Base-by-base conservation (phyloP, 1,140 invertebrate genomes). In the Tetranychus urticae region DNA sequence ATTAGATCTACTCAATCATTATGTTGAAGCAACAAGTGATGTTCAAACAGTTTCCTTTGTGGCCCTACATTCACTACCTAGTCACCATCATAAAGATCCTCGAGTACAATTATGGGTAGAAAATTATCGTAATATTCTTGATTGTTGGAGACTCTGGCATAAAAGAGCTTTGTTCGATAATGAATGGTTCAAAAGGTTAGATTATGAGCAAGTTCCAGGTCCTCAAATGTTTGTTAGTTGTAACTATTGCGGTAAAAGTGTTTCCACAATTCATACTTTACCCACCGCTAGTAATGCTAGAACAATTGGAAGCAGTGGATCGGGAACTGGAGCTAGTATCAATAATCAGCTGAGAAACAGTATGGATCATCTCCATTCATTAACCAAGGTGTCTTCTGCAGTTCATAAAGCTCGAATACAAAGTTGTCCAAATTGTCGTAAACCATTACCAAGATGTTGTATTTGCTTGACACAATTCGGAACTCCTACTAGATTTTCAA, bases 381-480 rank as follows among this genome's bases (percentile, higher is more conserved):
- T 14, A n/a, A 13, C 47, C 3, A 50, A 36, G 10, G 39, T 59
- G 4, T 31, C 7, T 55, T 39, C 39, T 13, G 65, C 63, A 13
- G 35, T 65, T 34, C 50, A 60, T 42, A 61, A 63, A 42, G 50
- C 39, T 58, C 72, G 86, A 78, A 80, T 88, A 68, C 83, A 86
- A 8, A 84, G 86, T n/a, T 96, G 91, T 72, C 88, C 88, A 34
- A 85, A 84, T 71, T 96, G 91, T 71, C 78, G 88, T 37, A 96
- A 96, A 75, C 88, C 91, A 3, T 75, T 94, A 62, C 89, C 91
- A 0, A 78, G 90, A 42, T 96, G 91, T 74, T 82, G 87, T 0
- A 82, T 96, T 65, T 96, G 91, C 73, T 74, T 92, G 14, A 82
- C 88, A 70, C 83, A 93, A 69, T 85, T 94, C 82, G 90, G 89